Conservation (phyloP, 2,888 invertebrate species). For the Nycteola revayana region DNA sequence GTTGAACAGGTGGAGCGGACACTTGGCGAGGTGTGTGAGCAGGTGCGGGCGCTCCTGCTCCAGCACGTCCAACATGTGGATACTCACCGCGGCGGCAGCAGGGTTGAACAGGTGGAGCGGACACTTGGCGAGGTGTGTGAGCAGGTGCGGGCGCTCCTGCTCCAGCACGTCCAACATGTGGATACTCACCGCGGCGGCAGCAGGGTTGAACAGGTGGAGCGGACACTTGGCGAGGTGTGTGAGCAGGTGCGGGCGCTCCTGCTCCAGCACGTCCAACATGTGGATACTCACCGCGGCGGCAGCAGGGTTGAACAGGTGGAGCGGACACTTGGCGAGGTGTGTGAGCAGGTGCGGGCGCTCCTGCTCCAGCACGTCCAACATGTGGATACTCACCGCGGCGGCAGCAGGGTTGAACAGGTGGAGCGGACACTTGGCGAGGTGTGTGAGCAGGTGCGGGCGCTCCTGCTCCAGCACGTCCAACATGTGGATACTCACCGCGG, state of each 20-base stretch:
- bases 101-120: slow-evolving; percentile 1
- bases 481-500: too few relatives aligned
- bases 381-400: too few relatives aligned
- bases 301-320: too few relatives aligned
- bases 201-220: background rate
- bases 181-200: background rate
- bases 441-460: too few relatives aligned
- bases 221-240: background rate
- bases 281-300: too few relatives aligned
- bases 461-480: too few relatives aligned
- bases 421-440: too few relatives aligned
- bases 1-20: slow-evolving; percentile 35
- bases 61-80: slow-evolving; percentile 73
- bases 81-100: background rate
- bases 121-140: slow-evolving; percentile 36
- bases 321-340: too few relatives aligned
- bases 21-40: slow-evolving; percentile 11
- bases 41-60: slow-evolving; percentile 67
- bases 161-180: slow-evolving; percentile 38
- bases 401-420: too few relatives aligned
- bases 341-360: too few relatives aligned
- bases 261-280: background rate
- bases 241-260: background rate
- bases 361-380: too few relatives aligned
- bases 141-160: slow-evolving; percentile 51